Conservation (phyloP, 1,140 invertebrate genomes). For the Lordiphosa clarofinis region DNA sequence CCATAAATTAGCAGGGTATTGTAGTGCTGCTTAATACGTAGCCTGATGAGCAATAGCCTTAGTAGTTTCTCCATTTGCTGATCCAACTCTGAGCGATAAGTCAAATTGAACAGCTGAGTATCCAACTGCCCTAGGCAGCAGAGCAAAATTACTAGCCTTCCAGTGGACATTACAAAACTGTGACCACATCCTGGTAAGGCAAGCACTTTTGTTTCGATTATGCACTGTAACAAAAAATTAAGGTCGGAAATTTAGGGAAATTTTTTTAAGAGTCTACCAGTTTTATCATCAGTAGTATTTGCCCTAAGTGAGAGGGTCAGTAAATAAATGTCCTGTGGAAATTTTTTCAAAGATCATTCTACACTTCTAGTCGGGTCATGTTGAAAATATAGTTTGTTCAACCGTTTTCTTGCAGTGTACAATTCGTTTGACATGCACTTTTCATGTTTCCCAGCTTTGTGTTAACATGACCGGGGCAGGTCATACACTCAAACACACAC, state of each 20-base stretch:
- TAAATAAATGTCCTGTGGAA: no score
- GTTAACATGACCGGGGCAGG: conserved; percentile 1
- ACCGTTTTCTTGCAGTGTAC: background rate
- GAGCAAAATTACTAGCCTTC: conserved; percentile 14
- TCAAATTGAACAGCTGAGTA: background rate
- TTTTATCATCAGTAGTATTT: no score
- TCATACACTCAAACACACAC: background rate
- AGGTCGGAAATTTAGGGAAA: no score
- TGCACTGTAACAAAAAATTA: no score
- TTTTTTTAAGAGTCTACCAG: no score
- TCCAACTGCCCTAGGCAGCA: background rate
- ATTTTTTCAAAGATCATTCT: no score
- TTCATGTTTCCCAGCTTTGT: conserved; percentile 28
- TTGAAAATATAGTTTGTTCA: background rate
- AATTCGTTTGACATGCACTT: conserved; percentile 20
- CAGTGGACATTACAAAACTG: conserved; percentile 11
- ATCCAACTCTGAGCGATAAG: background rate
- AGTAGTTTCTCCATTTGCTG: conserved; percentile 2
- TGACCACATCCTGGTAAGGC: no score
- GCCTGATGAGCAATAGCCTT: conserved; percentile 13
- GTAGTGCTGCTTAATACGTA: conserved; percentile 33
- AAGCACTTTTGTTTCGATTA: no score
- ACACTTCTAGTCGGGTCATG: no score
- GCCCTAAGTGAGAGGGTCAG: no score
- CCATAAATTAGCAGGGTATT: conserved; percentile 40